phyloP scores from a whole-genome alignment of 2,888 invertebrate species.

The Dione juno region DNA sequence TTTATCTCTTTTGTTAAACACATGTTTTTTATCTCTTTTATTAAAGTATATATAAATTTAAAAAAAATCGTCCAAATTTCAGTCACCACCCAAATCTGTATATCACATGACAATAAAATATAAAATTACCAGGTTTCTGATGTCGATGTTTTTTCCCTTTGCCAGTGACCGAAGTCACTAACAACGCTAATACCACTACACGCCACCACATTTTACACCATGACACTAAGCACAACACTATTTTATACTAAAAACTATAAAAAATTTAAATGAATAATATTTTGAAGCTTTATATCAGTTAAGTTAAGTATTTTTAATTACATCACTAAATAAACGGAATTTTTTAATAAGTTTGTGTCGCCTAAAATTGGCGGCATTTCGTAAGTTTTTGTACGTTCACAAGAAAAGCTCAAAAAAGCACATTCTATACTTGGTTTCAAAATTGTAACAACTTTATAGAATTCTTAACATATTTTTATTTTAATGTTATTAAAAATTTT shows the following conservation, averaged over 20 bases:
- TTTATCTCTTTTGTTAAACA: too few relatives aligned
- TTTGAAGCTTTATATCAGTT: background rate
- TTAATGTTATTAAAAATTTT: background rate
- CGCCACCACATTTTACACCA: constrained; percentile 67
- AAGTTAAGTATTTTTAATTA: background rate
- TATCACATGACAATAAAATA: background rate
- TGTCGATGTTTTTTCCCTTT: constrained; percentile 72
- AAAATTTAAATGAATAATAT: background rate
- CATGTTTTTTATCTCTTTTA: too few relatives aligned
- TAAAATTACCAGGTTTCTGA: constrained; percentile 68
- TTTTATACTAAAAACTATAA: constrained; percentile 26
- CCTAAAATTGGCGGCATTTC: constrained; percentile 22
- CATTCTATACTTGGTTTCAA: background rate
- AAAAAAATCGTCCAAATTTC: too few relatives aligned
- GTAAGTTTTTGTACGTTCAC: background rate
- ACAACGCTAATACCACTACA: constrained; percentile 59
- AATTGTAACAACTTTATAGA: background rate
- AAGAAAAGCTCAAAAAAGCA: background rate
- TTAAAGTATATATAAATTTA: too few relatives aligned
- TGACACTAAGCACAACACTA: constrained; percentile 54
- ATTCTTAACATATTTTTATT: background rate
- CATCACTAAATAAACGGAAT: background rate
- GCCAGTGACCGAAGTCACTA: constrained; percentile 63
- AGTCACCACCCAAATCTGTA: too few relatives aligned
- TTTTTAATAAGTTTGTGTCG: background rate